Percentiles rank a stretch among this genome's conserved stretches.
Conservation (phyloP, 2,113 vertebrate genomes). For the Ancistrus triradiatus region DNA sequence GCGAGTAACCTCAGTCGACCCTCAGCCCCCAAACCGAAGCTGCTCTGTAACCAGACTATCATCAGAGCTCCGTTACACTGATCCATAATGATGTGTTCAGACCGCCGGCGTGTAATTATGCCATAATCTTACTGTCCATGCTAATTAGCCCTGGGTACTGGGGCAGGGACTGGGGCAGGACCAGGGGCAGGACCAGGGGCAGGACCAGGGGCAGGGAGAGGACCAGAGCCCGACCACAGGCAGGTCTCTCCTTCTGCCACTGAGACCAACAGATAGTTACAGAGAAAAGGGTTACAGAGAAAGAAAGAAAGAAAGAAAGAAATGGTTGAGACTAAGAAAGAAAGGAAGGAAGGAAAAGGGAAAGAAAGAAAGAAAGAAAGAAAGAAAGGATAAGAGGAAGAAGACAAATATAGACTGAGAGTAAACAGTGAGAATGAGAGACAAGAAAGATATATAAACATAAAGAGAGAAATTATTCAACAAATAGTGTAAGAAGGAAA, state of each 20-base stretch:
- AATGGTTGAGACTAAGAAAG: too few relatives aligned
- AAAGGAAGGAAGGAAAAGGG: too few relatives aligned
- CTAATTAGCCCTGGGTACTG: constrained; percentile 55
- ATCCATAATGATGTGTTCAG: constrained; percentile 31
- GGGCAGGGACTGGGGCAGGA: constrained; percentile 35
- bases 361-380: too few relatives aligned
- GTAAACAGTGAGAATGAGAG: too few relatives aligned
- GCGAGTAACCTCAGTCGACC: too few relatives aligned
- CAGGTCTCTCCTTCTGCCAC: constrained; percentile 2
- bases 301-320: too few relatives aligned
- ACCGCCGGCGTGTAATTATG: constrained; percentile 60
- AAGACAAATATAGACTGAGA: too few relatives aligned
- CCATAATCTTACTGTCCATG: constrained; percentile 56
- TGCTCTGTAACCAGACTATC: constrained; percentile 18
- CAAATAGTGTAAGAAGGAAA: too few relatives aligned
- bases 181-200: constrained; percentile 21
- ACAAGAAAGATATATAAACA: too few relatives aligned
- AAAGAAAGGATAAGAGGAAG: too few relatives aligned
- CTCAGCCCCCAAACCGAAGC: neutral
- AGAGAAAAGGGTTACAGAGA: too few relatives aligned
- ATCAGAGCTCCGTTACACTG: constrained; percentile 32
- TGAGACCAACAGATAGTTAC: constrained; percentile 1
- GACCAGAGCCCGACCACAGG: constrained; percentile 26
- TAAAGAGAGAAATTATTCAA: too few relatives aligned
- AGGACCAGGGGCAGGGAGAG: neutral